phyloP scores from a whole-genome alignment of 1,140 invertebrate genomes.

The Nomia melanderi region DNA sequence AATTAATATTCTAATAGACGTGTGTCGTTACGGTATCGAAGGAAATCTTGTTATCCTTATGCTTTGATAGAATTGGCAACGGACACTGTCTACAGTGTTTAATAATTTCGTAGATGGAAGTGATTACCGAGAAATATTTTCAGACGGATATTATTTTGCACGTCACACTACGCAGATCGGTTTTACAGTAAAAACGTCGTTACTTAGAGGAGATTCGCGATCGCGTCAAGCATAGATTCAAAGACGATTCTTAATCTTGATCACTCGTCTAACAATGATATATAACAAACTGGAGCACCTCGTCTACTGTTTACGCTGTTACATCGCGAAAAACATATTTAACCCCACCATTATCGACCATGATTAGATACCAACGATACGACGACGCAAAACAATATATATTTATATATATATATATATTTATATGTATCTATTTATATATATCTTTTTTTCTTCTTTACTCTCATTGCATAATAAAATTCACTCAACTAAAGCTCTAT shows the following conservation, averaged over 20 bases:
- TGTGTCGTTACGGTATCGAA: neutral
- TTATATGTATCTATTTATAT: too few species aligned
- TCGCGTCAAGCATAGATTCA: conserved; percentile 13
- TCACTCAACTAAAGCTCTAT: conserved; percentile 29
- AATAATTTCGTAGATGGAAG: neutral
- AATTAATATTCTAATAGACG: neutral
- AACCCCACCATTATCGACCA: conserved; percentile 1
- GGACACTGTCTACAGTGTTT: neutral
- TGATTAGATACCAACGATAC: conserved; percentile 34
- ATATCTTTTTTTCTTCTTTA: neutral
- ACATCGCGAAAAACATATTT: conserved; percentile 25
- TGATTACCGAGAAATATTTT: neutral
- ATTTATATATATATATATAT: neutral
- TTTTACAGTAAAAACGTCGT: conserved; percentile 54
- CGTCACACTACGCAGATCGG: conserved; percentile 1
- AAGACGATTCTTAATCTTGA: conserved; percentile 8
- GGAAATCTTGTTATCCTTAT: neutral
- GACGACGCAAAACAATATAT: conserved; percentile 17
- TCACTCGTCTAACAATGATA: conserved; percentile 10
- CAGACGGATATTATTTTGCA: neutral
- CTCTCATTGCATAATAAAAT: conserved; percentile 9
- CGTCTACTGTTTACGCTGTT: neutral
- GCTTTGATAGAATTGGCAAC: neutral
- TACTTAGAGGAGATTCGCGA: conserved; percentile 1
- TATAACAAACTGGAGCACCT: conserved; percentile 37